Evolutionary conservation across 37 sponge, comb jelly and placozoan genomes (phyloP).

Genomic region (Beroe ovata): DNA sequence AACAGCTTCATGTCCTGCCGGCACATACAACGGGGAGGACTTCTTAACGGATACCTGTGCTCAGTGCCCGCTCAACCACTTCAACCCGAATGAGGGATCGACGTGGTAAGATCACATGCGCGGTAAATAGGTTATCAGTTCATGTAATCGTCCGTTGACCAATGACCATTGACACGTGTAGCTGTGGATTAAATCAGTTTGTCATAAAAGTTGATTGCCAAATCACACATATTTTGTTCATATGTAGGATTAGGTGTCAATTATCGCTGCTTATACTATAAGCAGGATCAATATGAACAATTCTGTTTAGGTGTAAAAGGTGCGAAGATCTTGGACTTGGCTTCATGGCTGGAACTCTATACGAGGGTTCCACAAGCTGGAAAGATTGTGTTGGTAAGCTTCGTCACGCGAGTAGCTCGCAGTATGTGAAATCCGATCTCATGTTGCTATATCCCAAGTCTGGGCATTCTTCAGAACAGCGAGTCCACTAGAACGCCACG

Average conservation of each 20-base stretch:
- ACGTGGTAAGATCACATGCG: background rate
- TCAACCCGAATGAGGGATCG: background rate
- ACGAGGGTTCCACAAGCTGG: background rate
- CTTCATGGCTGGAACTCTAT: background rate
- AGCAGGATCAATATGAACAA: too few species aligned
- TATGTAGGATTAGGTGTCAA: too few species aligned
- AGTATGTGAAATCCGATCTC: background rate
- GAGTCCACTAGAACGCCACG: too few species aligned
- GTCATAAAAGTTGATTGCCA: too few species aligned
- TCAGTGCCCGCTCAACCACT: background rate
- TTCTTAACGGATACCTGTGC: background rate
- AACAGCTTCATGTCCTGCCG: conserved; percentile 3
- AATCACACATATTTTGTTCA: too few species aligned
- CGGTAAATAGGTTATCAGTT: too few species aligned
- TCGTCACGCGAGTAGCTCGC: background rate
- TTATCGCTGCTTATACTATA: too few species aligned
- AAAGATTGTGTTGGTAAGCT: background rate
- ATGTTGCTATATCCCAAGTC: too few species aligned
- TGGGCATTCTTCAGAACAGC: too few species aligned
- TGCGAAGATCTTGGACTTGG: background rate
- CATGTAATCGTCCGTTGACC: too few species aligned
- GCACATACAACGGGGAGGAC: background rate
- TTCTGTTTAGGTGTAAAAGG: background rate
- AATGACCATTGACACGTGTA: too few species aligned
- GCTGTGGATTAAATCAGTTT: too few species aligned